These are phyloP conservation scores for Diachrysia chrysitis DNA, from an alignment of 2,888 invertebrate genomes.

Conservation along the genomic window DNA sequence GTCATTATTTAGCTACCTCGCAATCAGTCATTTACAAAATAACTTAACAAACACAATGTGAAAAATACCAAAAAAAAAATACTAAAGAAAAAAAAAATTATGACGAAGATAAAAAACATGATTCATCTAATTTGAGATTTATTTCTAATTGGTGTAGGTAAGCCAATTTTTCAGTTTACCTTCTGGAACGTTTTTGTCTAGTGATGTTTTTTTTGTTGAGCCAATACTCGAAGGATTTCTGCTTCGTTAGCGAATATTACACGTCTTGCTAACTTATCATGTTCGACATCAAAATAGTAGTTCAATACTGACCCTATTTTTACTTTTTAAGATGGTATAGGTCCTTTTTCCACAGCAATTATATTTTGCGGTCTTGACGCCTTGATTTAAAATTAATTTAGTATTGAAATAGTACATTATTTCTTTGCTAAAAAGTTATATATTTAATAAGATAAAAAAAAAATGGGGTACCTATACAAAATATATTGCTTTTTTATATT, in stretches of 20 bases:
- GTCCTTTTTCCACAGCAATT: conserved; percentile 1
- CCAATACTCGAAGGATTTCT: conserved; percentile 34
- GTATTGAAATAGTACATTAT: background rate
- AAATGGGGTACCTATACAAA: too few species aligned
- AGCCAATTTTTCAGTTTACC: background rate
- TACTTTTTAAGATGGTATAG: background rate
- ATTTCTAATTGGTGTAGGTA: too few species aligned
- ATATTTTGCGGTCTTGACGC: background rate
- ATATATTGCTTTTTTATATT: too few species aligned
- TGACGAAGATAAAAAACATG: too few species aligned
- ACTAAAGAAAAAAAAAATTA: too few species aligned
- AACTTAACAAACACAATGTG: too few species aligned
- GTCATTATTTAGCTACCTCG: too few species aligned
- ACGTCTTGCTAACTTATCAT: conserved; percentile 19
- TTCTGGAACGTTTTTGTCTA: conserved; percentile 12
- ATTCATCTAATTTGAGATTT: too few species aligned
- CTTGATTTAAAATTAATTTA: background rate
- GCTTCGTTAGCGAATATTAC: conserved; percentile 40
- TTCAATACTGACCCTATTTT: background rate
- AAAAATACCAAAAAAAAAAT: too few species aligned
- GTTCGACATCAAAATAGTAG: conserved; percentile 16
- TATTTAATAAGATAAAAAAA: too few species aligned
- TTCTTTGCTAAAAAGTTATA: background rate
- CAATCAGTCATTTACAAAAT: too few species aligned
- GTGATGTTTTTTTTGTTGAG: conserved; percentile 29